phyloP scores from a whole-genome alignment of 2,113 vertebrate species.

The Pitta sordida region DNA sequence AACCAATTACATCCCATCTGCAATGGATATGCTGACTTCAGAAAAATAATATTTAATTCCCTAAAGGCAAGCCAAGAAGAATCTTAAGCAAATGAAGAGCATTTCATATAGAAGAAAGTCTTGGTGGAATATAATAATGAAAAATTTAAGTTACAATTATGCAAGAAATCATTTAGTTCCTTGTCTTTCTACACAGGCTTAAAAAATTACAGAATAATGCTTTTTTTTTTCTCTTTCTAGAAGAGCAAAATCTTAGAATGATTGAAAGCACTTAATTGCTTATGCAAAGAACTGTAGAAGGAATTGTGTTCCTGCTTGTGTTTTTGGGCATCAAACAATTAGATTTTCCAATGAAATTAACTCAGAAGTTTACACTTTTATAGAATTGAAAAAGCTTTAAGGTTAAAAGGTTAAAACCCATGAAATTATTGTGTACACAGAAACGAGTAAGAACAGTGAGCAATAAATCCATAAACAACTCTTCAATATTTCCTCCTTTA shows the following conservation, averaged over 20 bases:
- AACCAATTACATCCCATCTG: slow-evolving; percentile 30
- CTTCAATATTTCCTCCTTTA: neutral
- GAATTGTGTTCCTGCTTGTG: neutral
- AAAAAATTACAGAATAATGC: neutral
- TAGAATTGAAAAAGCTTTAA: neutral
- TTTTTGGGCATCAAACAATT: neutral
- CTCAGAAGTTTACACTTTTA: neutral
- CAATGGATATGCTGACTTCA: slow-evolving; percentile 14
- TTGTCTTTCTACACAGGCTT: neutral
- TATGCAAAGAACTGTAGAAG: neutral
- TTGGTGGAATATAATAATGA: neutral
- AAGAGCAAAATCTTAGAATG: neutral
- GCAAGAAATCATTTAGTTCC: neutral
- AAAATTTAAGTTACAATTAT: neutral
- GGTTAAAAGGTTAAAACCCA: neutral
- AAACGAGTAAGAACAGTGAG: neutral
- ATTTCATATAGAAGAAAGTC: neutral
- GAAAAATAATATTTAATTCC: slow-evolving; percentile 29
- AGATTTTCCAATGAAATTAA: neutral
- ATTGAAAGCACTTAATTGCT: neutral
- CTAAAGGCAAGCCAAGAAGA: neutral
- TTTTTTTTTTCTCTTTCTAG: neutral
- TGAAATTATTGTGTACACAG: neutral
- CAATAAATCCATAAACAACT: neutral
- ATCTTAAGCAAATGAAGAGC: neutral